Evolutionary conservation across 2,113 vertebrate species (phyloP).

Genomic region (Noctilio leporinus): DNA sequence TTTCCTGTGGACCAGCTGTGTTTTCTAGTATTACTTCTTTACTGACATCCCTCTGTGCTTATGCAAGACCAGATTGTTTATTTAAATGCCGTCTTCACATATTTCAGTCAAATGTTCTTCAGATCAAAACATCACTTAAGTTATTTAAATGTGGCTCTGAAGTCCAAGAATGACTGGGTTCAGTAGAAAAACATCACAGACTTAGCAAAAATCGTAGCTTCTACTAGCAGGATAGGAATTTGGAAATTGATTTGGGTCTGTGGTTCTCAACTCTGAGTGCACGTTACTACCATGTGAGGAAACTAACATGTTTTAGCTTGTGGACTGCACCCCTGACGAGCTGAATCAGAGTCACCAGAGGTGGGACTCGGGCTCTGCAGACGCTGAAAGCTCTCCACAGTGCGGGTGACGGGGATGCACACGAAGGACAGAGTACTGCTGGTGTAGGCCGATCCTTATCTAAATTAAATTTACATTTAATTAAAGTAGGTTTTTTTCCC

Average conservation of each 20-base stretch:
- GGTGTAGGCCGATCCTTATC: slow-evolving; percentile 33
- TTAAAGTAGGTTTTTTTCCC: slow-evolving; percentile 9
- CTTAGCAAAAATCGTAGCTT: not conserved
- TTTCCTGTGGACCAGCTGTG: not conserved
- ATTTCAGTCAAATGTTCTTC: not conserved
- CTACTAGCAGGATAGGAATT: not conserved
- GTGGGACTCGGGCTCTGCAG: not conserved
- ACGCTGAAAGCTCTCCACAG: not conserved
- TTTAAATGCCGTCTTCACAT: not conserved
- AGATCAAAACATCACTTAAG: not conserved
- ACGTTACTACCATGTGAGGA: not conserved
- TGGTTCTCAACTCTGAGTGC: not conserved
- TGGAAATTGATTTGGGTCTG: not conserved
- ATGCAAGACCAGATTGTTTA: not conserved
- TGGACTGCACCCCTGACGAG: not conserved
- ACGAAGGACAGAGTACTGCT: not conserved
- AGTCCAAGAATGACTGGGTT: not conserved
- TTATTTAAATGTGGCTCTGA: not conserved
- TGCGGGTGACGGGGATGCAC: not conserved
- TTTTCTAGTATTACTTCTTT: not conserved
- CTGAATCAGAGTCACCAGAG: not conserved
- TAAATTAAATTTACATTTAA: slow-evolving; percentile 65
- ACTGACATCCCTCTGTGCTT: not conserved
- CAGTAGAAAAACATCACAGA: not conserved
- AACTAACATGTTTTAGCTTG: not conserved